Conservation (phyloP, 2,113 vertebrate genomes). For the Pachypanchax playfairii region DNA sequence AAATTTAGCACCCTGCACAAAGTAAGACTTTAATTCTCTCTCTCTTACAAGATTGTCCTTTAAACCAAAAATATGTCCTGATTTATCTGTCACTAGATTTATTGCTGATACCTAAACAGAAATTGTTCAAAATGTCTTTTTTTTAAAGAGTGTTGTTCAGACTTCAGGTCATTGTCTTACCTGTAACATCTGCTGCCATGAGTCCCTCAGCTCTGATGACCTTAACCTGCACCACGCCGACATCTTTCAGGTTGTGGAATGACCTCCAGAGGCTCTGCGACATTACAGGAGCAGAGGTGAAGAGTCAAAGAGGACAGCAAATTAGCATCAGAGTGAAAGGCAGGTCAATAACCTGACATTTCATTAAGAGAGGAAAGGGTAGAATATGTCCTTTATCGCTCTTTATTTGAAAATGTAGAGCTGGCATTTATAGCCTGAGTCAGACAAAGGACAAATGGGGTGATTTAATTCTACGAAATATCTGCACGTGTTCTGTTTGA, state of each 20-base stretch:
- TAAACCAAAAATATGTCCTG: slow-evolving; percentile 46
- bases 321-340: slow-evolving; percentile 66
- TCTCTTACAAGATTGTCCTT: slow-evolving; percentile 43
- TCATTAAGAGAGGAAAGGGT: slow-evolving; percentile 71
- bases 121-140: slow-evolving; percentile 22
- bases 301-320: slow-evolving; percentile 57
- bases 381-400: slow-evolving; percentile 67
- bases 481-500: slow-evolving; percentile 21
- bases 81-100: slow-evolving; percentile 46
- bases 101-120: slow-evolving; percentile 21
- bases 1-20: slow-evolving; percentile 62
- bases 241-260: slow-evolving; percentile 92
- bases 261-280: slow-evolving; percentile 89
- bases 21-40: slow-evolving; percentile 54
- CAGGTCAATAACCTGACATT: slow-evolving; percentile 75
- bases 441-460: slow-evolving; percentile 50
- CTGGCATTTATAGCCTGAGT: slow-evolving; percentile 66
- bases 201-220: slow-evolving; percentile 96
- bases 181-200: slow-evolving; percentile 98
- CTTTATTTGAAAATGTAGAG: slow-evolving; percentile 64
- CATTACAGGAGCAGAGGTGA: slow-evolving; percentile 68
- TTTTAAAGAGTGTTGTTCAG: slow-evolving; percentile 10
- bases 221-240: slow-evolving; percentile 97
- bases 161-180: slow-evolving; percentile 71
- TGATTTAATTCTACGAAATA: slow-evolving; percentile 55